Base-by-base conservation (phyloP, 1,140 invertebrate genomes). In the Leptonema lineaticorne region DNA sequence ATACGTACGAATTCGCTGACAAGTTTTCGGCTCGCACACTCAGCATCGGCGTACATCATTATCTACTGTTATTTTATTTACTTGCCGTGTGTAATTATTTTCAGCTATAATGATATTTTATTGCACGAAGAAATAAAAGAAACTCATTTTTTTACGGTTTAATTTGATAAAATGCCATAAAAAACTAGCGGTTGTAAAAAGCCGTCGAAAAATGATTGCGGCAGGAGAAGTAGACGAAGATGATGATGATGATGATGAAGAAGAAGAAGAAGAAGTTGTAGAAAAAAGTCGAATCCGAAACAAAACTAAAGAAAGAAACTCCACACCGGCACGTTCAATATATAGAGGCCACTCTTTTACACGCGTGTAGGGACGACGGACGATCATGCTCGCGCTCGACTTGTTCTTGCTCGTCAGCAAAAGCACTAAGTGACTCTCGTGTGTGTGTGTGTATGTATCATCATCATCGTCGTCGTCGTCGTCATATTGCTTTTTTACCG, bases 161-260 rank as follows among this genome's bases (percentile, higher is more conserved):
- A 62, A 62, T 62, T 45, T 62, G 59, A 46, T 46, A 33, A 62
- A 62, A 30, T 27, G 33, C 29, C 59, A 62, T 62, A 45, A 62
- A 62, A 62, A 62, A 62, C 59, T 46, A 46, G 59, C 59, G 18
- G 59, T 18, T 62, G 59, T 62, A 62, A 62, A 62, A 62, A 62
- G 33, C 41, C 33, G 29, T 41, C 59, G 50, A 53, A 53, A n/a
- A 53, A 53, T 53, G 50, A 53, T 53, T 53, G 50, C 50, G 50
- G 37, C 11, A 45, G 11, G n/a, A n/a, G n/a, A n/a, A n/a, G n/a
- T n/a, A n/a, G 7, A 37, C 33, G 33, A 37, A 8, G n/a, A 37
- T 37, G 33, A 37, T 8, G n/a, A 8, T 37, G 7, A n/a, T 37
- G n/a, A 37, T 37, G n/a, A 37, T 37, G n/a, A 37, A 8, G n/a